Percentiles rank a stretch among this genome's conserved stretches.
Conservation (phyloP, 2,888 invertebrate genomes). For the Caenorhabditis macrosperma region DNA sequence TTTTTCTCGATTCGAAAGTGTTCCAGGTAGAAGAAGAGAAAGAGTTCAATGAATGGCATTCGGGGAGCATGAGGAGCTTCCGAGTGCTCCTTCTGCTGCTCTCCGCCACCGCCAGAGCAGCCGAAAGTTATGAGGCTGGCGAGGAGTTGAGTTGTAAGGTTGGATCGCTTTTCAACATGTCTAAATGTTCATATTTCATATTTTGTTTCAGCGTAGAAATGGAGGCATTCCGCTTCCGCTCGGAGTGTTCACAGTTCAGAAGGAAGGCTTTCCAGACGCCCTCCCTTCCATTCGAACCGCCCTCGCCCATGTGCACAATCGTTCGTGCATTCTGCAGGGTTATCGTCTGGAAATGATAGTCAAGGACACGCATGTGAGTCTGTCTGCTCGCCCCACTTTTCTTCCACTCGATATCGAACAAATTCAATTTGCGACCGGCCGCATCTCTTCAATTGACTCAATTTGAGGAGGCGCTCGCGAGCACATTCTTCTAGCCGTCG, state of each 20-base stretch:
- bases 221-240: slow-evolving; percentile 68
- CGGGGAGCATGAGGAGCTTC: slow-evolving; percentile 32
- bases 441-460: slow-evolving; percentile 46
- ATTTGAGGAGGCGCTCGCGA: slow-evolving; percentile 34
- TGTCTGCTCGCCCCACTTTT: slow-evolving; percentile 8
- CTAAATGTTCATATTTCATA: too few relatives aligned
- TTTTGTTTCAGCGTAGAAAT: slow-evolving; percentile 57
- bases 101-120: slow-evolving; percentile 6
- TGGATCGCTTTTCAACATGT: background rate
- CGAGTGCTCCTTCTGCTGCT: slow-evolving; percentile 32
- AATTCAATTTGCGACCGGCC: slow-evolving; percentile 43
- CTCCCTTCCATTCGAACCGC: slow-evolving; percentile 73
- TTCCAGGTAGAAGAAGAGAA: slow-evolving; percentile 9
- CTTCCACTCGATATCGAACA: slow-evolving; percentile 35
- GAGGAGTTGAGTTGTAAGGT: slow-evolving; percentile 47
- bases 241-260: slow-evolving; percentile 66
- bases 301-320: slow-evolving; percentile 72
- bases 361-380: slow-evolving; percentile 76
- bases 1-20: background rate
- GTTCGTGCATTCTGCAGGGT: slow-evolving; percentile 70
- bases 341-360: slow-evolving; percentile 74
- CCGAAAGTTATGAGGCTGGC: slow-evolving; percentile 30
- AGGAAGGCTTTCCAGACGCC: slow-evolving; percentile 61
- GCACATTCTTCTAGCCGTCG: slow-evolving; percentile 35
- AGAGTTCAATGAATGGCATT: slow-evolving; percentile 11